Base-by-base conservation (phyloP, 1,140 invertebrate species). In the Atta cephalotes region DNA sequence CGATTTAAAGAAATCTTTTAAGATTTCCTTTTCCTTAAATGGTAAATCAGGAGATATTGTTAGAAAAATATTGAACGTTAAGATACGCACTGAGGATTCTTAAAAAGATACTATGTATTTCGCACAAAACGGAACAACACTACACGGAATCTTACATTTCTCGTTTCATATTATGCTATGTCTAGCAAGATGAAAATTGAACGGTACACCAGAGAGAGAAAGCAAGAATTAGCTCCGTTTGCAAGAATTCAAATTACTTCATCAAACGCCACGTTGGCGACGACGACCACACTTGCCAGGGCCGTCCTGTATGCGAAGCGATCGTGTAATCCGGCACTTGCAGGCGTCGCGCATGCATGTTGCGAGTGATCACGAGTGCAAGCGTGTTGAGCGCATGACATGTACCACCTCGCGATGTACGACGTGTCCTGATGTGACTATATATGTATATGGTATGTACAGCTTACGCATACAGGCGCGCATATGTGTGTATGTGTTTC, bases 191-290 rank as follows among this genome's bases (percentile, higher is more conserved):
- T 74, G 80, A 60, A 74, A 72, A 74, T 49, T 60, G 25, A 84
- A 82, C 80, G 35, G 56, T 63, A 58, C 56, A 35, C 39, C 66
- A 7, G 53, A 5, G 31, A 21, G 31, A 18, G 31, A 45, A 56
- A 60, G 72, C 45, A 25, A 72, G 79, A 72, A 18, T 60, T 81
- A 81, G 45, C 66, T 49, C 35, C 68, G 68, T 85, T 58, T 79
- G 66, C 82, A 85, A 85, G 74, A 79, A 79, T 84, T 84, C 74
- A 78, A 85, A 85, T 85, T 79, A 77, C 82, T 85, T 85, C 82
- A 79, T 79, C 82, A 85, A 79, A 79, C 49, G 72, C 71, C 62
- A 45, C 39, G 78, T 21, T 12, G 79, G 21, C 14, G 72, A 45
- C 58, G 72, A 45, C 58, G 35, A 18, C 56, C 18, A 60, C 56